These are phyloP conservation scores for Diplazon laetatorius DNA, from an alignment of 2,888 invertebrate genomes.

Conservation along the genomic window DNA sequence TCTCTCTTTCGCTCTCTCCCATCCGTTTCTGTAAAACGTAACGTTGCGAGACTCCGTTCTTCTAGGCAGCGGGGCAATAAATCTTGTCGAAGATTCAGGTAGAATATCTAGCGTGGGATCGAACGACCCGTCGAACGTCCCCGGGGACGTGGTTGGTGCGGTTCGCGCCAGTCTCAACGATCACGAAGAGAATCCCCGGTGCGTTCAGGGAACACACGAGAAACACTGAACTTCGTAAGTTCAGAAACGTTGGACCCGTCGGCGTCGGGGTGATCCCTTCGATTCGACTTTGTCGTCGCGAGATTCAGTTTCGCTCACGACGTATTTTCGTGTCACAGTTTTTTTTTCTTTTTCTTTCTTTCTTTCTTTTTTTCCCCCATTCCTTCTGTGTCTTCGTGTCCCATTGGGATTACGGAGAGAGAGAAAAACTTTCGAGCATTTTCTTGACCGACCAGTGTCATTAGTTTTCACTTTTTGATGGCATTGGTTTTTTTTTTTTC, in stretches of 20 bases:
- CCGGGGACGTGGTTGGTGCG: conserved; percentile 41
- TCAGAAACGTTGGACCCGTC: background rate
- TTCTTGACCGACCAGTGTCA: background rate
- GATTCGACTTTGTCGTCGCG: conserved; percentile 12
- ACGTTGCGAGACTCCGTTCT: background rate
- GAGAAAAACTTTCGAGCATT: background rate
- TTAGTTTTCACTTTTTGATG: too few species aligned
- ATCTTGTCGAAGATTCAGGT: conserved; percentile 65
- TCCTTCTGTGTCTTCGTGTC: too few species aligned
- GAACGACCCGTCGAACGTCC: conserved; percentile 46
- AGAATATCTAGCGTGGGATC: conserved; percentile 58
- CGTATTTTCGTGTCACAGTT: background rate
- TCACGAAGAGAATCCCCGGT: conserved; percentile 42
- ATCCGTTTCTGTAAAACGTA: background rate
- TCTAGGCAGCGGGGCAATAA: conserved; percentile 63
- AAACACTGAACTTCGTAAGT: conserved; percentile 18
- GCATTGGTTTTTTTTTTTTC: too few species aligned
- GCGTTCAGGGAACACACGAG: conserved; percentile 28
- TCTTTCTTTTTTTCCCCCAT: too few species aligned
- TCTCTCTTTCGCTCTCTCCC: too few species aligned
- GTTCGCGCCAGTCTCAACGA: conserved; percentile 10
- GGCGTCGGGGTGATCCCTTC: conserved; percentile 7
- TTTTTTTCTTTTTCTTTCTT: too few species aligned
- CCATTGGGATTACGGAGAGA: background rate
- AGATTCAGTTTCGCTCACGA: conserved; percentile 30